Evolutionary conservation across 2,113 vertebrate genomes (phyloP), one percentile per base, ranked within the genome.

Genomic region (Platysternon megacephalum): DNA sequence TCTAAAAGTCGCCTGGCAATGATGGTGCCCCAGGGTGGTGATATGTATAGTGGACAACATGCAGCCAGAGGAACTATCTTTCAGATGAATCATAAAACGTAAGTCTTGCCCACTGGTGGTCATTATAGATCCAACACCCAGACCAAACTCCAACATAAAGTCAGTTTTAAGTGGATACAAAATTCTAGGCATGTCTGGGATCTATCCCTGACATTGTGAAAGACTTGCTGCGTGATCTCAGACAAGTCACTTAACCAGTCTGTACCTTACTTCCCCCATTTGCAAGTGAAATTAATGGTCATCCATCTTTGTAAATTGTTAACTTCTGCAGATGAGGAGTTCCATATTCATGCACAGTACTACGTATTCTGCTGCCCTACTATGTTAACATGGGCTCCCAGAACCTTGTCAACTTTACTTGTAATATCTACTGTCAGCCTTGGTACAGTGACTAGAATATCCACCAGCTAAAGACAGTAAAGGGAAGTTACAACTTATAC

Each of bases 1-100:
- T 84, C 32, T 0, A 24, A 72, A 46, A 84, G 79, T 65, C 9
- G 11, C 1, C 0, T 0, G 1, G 55, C 8, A 2, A 1, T 0
- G 16, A 22, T 3, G 0, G 2, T n/a, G 21, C 86, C 65, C 55
- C 8, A 3, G 3, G 6, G 19, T 46, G 26, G 1, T 5, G 24
- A 6, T 26, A 3, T n/a, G 39, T 6, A 6, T 24, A 19, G 3
- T 42, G 2, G 19, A 46, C 4, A 11, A 17, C 22, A 9, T 4
- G 6, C 48, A 35, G 42, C 58, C 4, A 0, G 22, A 72, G 58
- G 24, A 0, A 0, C 7, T 8, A 0, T 4, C 44, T 68, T 91
- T 32, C 83, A 28, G 56, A 26, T 13, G 51, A 51, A 35, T 39
- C 46, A 8, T 4, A 35, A 29, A 72, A 11, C 44, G 0, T 5